These are phyloP conservation scores for Calycopis cecrops DNA, from an alignment of 1,140 invertebrate genomes.

Conservation along the genomic window DNA sequence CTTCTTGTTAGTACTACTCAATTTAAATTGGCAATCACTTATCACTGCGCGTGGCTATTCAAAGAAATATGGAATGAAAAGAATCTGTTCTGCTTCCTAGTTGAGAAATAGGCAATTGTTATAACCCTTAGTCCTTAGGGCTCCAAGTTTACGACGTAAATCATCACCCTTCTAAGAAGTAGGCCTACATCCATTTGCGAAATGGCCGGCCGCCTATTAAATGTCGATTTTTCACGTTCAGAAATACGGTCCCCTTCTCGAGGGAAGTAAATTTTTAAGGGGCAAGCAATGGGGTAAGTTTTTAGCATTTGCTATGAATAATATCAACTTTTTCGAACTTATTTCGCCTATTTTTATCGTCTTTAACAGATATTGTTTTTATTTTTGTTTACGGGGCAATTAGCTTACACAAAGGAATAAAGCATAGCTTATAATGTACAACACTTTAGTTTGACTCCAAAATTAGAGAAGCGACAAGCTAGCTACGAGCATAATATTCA, in stretches of 20 bases:
- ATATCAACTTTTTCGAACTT: slow-evolving; percentile 6
- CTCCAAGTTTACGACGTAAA: slow-evolving; percentile 44
- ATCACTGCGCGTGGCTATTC: too few relatives aligned
- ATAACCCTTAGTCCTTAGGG: slow-evolving; percentile 27
- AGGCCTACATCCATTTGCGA: slow-evolving; percentile 51
- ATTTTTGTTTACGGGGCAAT: too few relatives aligned
- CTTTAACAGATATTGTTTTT: too few relatives aligned
- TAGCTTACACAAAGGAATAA: too few relatives aligned
- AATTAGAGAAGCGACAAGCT: too few relatives aligned
- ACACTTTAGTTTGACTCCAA: too few relatives aligned
- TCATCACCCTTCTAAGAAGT: slow-evolving; percentile 54
- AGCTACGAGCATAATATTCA: too few relatives aligned
- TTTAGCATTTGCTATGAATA: slow-evolving; percentile 20
- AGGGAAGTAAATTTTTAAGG: slow-evolving; percentile 41
- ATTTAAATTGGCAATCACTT: too few relatives aligned
- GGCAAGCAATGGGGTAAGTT: slow-evolving; percentile 22
- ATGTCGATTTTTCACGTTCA: slow-evolving; percentile 67
- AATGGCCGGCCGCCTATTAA: slow-evolving; percentile 63
- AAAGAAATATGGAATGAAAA: background rate
- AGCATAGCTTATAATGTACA: too few relatives aligned
- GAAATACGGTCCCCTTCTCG: slow-evolving; percentile 33
- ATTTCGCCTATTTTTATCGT: too few relatives aligned
- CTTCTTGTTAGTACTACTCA: too few relatives aligned
- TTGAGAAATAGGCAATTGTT: slow-evolving; percentile 35
- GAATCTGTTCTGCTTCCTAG: slow-evolving; percentile 22